Percentiles rank a stretch among this genome's conserved stretches.
Conservation (phyloP, 2,797 vertebrate species). For the Hydrophis major region DNA sequence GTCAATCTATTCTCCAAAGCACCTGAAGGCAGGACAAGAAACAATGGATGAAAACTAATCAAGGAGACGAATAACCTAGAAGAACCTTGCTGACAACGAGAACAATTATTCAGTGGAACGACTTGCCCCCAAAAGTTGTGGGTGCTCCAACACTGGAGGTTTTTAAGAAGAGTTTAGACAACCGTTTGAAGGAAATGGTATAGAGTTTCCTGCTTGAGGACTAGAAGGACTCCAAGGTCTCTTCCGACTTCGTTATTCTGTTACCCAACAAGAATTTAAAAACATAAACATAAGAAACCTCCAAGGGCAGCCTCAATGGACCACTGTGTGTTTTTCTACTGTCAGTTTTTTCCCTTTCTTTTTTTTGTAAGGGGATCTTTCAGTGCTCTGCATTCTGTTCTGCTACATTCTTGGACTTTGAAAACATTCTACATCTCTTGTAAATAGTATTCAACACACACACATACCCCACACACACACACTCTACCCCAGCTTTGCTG, state of each 20-base stretch:
- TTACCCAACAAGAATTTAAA: not conserved
- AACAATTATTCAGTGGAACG: not conserved
- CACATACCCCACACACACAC: not conserved
- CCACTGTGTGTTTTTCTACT: not conserved
- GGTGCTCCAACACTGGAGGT: not conserved
- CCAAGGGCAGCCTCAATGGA: not conserved
- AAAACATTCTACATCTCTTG: constrained; percentile 44
- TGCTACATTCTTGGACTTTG: constrained; percentile 30
- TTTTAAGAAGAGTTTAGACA: not conserved
- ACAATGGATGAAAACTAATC: not conserved
- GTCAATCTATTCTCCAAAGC: not conserved
- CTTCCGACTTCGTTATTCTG: not conserved
- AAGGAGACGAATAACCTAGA: not conserved
- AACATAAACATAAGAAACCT: not conserved
- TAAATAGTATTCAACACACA: constrained; percentile 47
- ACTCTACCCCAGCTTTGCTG: constrained; percentile 16
- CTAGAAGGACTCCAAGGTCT: not conserved
- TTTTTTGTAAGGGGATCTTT: not conserved
- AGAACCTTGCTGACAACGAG: not conserved
- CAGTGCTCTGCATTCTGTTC: not conserved
- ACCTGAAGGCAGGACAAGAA: not conserved
- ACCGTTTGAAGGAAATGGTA: not conserved
- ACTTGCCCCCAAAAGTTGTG: not conserved
- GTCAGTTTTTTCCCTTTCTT: not conserved
- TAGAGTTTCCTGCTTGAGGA: not conserved